These are phyloP conservation scores for Tryphoninae sp. DNA, from an alignment of 2,888 invertebrate species.

Conservation along the genomic window DNA sequence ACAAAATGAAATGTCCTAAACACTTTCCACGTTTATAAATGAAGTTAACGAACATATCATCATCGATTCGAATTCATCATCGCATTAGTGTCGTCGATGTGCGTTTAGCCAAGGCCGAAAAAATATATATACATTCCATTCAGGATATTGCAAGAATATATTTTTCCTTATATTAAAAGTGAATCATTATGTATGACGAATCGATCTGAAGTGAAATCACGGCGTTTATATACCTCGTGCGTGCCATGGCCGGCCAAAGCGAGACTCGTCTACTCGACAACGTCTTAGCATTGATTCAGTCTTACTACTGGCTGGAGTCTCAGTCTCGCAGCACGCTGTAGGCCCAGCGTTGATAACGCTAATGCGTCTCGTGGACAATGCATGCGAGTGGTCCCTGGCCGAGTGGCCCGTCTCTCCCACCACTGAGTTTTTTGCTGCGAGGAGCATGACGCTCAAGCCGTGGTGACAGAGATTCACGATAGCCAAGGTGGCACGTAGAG, in stretches of 20 bases:
- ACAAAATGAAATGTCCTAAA: not conserved
- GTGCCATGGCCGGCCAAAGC: slow-evolving; percentile 51
- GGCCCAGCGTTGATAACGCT: slow-evolving; percentile 43
- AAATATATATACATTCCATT: slow-evolving; percentile 4
- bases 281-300: slow-evolving; percentile 37
- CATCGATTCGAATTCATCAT: no score
- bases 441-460: slow-evolving; percentile 22
- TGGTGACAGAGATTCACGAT: slow-evolving; percentile 42
- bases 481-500: slow-evolving; percentile 23
- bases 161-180: slow-evolving; percentile 16
- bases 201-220: slow-evolving; percentile 5
- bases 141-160: not conserved
- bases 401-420: slow-evolving; percentile 32
- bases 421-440: slow-evolving; percentile 4
- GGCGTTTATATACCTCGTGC: slow-evolving; percentile 55
- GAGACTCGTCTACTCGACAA: slow-evolving; percentile 31
- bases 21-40: not conserved
- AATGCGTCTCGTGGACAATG: slow-evolving; percentile 23
- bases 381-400: slow-evolving; percentile 26
- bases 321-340: not conserved
- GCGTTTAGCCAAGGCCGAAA: not conserved
- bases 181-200: slow-evolving; percentile 52
- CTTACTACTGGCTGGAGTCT: slow-evolving; percentile 42
- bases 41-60: no score
- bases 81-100: no score